Evolutionary conservation across 2,113 vertebrate genomes (phyloP).

Genomic region (Setophaga coronata): DNA sequence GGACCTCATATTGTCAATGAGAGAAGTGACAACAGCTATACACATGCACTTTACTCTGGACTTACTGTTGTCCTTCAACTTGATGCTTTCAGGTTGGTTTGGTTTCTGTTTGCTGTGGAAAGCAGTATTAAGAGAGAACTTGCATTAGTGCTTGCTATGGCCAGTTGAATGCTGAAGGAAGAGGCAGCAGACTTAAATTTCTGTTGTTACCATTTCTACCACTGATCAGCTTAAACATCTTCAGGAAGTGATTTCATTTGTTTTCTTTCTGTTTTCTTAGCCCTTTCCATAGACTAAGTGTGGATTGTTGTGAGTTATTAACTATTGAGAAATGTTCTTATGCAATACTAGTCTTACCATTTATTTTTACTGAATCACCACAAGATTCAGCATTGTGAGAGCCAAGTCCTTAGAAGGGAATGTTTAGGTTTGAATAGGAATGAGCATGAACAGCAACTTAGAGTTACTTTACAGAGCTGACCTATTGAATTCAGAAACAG

Average conservation of each 20-base stretch:
- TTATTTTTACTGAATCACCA: neutral
- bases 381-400: neutral
- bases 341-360: neutral
- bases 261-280: neutral
- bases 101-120: neutral
- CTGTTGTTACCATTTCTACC: neutral
- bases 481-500: neutral
- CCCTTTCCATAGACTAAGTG: neutral
- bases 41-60: neutral
- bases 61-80: neutral
- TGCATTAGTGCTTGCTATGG: neutral
- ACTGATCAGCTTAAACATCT: neutral
- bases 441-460: neutral
- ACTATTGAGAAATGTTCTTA: neutral
- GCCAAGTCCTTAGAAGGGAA: neutral
- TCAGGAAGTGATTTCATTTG: neutral
- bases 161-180: neutral
- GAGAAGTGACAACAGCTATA: neutral
- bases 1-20: neutral
- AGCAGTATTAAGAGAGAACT: neutral
- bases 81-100: neutral
- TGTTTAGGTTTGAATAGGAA: neutral
- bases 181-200: neutral
- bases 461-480: neutral
- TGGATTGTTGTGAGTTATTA: neutral